Evolutionary conservation across 53 echinoderm and acorn worm genomes (phyloP), one percentile per base, ranked within the genome.

Genomic region (Henricia sp.): DNA sequence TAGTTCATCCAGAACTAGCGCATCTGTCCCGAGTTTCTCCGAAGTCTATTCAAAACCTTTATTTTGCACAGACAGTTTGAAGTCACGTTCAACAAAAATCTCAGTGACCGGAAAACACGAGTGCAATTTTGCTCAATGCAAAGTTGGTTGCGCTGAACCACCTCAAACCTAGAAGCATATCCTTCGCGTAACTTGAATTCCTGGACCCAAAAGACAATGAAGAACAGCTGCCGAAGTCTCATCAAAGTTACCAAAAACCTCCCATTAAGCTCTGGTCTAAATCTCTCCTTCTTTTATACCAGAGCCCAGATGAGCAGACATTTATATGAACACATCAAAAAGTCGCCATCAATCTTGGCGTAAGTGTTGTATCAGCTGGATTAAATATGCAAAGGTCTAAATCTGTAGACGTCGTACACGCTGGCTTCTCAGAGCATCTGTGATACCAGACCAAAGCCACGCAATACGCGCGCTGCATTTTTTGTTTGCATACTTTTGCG

Each of bases 281-380:
- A 26, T 0, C 28, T 51, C 71, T 67, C 37, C 39, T 67, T 37
- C 39, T 21, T 67, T 46, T 14, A 14, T 46, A 0, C 50, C 63
- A 64, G 48, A 80, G 50, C 40, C 52, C 52, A 30, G 80, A 35
- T 80, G 13, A 29, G 34, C 12, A 64, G 48, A 80, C 64, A 64
- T 80, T 50, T 80, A 80, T 80, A 80, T 13, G n/a, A n/a, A n/a
- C n/a, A n/a, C n/a, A n/a, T n/a, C n/a, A n/a, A 26, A 41, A 12
- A 70, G n/a, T 11, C 42, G 11, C 50, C 32, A 36, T 80, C 80
- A 78, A 60, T 78, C 64, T 72, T 23, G 4, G n/a, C 52, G 41
- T 34, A 6, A 46, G 80, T 48, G 64, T 57, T 41, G 58, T 24
- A 64, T 58, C 75, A 80, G 3, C 50, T 63, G 21, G 10, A 25